phyloP scores from a whole-genome alignment of 2,888 invertebrate genomes.

The Venustoraphidia nigricollis region DNA sequence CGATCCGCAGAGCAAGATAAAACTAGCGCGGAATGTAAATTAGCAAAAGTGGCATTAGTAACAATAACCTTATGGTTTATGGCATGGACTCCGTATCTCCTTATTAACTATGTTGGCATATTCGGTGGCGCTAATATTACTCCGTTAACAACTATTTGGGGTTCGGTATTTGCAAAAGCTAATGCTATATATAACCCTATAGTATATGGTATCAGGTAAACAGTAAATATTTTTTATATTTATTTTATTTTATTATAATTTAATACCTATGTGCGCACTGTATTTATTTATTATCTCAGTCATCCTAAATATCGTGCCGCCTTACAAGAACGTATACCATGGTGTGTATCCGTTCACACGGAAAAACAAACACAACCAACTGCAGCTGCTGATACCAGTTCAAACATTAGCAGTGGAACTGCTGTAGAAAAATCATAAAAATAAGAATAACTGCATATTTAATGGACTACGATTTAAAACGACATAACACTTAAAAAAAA shows the following conservation, averaged over 20 bases:
- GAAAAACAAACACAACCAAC: not conserved
- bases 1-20: conserved; percentile 61
- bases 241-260: not conserved
- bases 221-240: not conserved
- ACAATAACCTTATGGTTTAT: conserved; percentile 83
- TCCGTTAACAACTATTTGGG: conserved; percentile 75
- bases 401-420: not conserved
- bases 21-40: conserved; percentile 72
- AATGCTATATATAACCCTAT: conserved; percentile 84
- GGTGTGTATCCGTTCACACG: conserved; percentile 40
- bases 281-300: conserved; percentile 27
- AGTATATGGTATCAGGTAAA: conserved; percentile 76
- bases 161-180: conserved; percentile 82
- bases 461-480: no score
- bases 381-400: not conserved
- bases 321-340: conserved; percentile 61
- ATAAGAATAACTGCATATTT: not conserved
- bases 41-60: conserved; percentile 81
- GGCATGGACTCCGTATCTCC: conserved; percentile 83
- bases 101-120: conserved; percentile 68
- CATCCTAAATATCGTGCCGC: conserved; percentile 71
- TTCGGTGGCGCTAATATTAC: conserved; percentile 58
- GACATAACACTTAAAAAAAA: not conserved
- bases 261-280: not conserved
- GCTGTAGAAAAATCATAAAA: not conserved